Conservation (phyloP, 2,888 invertebrate genomes). For the Leuctra nigra region DNA sequence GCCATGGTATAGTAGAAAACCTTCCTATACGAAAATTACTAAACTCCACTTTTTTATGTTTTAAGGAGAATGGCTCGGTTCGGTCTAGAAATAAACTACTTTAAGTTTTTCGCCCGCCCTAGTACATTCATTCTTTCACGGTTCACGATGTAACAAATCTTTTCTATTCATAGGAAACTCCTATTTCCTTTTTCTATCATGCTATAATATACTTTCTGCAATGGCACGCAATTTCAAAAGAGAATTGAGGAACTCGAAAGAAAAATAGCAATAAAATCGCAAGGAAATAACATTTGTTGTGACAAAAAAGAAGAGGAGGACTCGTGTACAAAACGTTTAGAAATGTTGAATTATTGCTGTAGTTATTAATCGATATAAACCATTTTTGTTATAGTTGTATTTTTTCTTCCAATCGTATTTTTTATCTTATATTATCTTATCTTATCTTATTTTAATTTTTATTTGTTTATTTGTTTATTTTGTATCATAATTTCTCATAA, state of each 20-base stretch:
- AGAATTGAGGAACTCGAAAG: not conserved
- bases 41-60: not conserved
- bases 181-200: conserved; percentile 20
- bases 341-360: no score
- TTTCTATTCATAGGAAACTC: conserved; percentile 15
- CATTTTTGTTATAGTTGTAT: no score
- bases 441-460: no score
- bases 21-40: not conserved
- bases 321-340: no score
- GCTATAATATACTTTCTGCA: conserved; percentile 21
- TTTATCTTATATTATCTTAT: no score
- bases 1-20: not conserved
- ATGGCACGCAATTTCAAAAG: conserved; percentile 18
- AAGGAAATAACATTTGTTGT: not conserved
- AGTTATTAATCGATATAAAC: no score
- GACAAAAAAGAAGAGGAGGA: not conserved
- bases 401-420: no score
- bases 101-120: not conserved
- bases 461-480: no score
- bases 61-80: not conserved
- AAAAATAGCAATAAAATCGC: not conserved
- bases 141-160: conserved; percentile 19
- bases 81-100: not conserved
- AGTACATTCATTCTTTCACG: not conserved
- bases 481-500: no score